phyloP scores from a whole-genome alignment of 2,888 invertebrate genomes.

The Tuta absoluta region DNA sequence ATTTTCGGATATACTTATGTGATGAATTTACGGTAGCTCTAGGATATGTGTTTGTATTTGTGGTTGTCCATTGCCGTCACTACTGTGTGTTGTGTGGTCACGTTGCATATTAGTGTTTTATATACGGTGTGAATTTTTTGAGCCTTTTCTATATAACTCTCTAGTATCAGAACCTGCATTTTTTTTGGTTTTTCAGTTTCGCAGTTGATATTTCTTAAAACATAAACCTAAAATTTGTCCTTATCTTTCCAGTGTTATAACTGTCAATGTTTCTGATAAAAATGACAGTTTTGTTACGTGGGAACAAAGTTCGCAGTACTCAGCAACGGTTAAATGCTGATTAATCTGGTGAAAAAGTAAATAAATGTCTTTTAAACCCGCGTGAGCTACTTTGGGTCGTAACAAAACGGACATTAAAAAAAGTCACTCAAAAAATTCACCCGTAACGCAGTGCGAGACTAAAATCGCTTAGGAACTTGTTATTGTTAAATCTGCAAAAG shows the following conservation, averaged over 20 bases:
- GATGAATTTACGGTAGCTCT: slow-evolving; percentile 30
- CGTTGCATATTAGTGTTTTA: slow-evolving; percentile 34
- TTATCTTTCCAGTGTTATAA: too few species aligned
- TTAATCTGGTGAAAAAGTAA: too few species aligned
- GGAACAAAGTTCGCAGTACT: too few species aligned
- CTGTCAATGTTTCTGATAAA: too few species aligned
- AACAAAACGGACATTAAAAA: not conserved
- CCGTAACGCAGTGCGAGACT: slow-evolving; percentile 49
- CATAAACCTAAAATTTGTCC: too few species aligned
- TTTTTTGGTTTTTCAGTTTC: too few species aligned
- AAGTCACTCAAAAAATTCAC: slow-evolving; percentile 20
- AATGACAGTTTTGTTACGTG: too few species aligned
- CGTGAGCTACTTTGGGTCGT: too few species aligned
- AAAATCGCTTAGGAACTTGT: slow-evolving; percentile 51
- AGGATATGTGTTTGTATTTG: slow-evolving; percentile 34
- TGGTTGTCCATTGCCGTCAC: slow-evolving; percentile 37
- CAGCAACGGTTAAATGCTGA: too few species aligned
- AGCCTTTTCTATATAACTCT: not conserved
- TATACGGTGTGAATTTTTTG: slow-evolving; percentile 31
- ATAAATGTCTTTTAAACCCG: too few species aligned
- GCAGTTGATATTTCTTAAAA: too few species aligned
- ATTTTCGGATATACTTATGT: slow-evolving; percentile 32
- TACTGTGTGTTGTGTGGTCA: slow-evolving; percentile 38
- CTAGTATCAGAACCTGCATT: not conserved
- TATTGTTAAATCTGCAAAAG: slow-evolving; percentile 50